Percentiles rank a stretch among this genome's conserved stretches.
Conservation (phyloP, 2,888 invertebrate genomes). For the Auanema freiburgensis region DNA sequence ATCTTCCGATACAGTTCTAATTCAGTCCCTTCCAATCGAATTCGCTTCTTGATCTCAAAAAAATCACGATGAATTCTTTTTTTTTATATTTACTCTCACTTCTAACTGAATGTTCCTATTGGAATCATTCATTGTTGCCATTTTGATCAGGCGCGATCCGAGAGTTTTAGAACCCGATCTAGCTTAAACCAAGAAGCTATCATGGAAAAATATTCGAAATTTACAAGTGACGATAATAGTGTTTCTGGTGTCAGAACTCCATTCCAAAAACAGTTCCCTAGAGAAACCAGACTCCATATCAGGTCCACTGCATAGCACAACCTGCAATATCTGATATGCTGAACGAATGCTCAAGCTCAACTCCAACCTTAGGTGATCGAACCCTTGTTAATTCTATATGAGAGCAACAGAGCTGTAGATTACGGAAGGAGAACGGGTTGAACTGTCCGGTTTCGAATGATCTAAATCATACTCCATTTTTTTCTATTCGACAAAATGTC, state of each 20-base stretch:
- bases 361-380: conserved; percentile 79
- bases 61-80: not conserved
- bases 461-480: conserved; percentile 10
- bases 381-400: conserved; percentile 79
- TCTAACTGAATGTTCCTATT: conserved; percentile 21
- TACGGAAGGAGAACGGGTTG: conserved; percentile 85
- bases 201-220: not conserved
- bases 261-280: conserved; percentile 87
- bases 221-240: conserved; percentile 84
- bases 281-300: conserved; percentile 95
- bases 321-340: conserved; percentile 19
- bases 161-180: conserved; percentile 73
- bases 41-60: conserved; percentile 20
- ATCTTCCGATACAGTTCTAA: conserved; percentile 69
- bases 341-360: not conserved
- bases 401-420: conserved; percentile 90
- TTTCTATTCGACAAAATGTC: not conserved
- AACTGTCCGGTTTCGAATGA: conserved; percentile 69
- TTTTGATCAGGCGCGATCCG: conserved; percentile 67
- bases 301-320: conserved; percentile 89
- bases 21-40: conserved; percentile 66
- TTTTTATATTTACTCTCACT: conserved; percentile 15
- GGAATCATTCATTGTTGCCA: conserved; percentile 25
- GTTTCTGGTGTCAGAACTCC: conserved; percentile 88
- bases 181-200: conserved; percentile 23